A percentile compares a stretch with the other conserved stretches of the same genome.
These are phyloP conservation scores for Entosphenus tridentatus DNA, from an alignment of 2,113 vertebrate genomes.

Conservation along the genomic window DNA sequence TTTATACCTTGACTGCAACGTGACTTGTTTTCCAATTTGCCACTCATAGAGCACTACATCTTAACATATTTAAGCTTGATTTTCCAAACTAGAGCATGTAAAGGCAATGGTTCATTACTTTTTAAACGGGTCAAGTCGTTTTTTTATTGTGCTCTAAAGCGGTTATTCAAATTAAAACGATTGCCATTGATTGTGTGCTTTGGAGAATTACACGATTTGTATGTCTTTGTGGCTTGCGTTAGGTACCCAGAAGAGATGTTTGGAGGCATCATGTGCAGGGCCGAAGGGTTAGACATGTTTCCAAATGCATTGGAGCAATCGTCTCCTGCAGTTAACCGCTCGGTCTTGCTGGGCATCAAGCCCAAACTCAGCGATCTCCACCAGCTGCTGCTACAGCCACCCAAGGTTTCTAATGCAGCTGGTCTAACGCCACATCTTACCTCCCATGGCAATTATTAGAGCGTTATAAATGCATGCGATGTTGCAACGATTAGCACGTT, in stretches of 20 bases:
- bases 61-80: too few relatives aligned
- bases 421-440: not conserved
- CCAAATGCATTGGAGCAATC: conserved; percentile 70
- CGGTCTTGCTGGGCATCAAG: conserved; percentile 60
- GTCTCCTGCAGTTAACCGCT: conserved; percentile 53
- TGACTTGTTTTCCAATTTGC: too few relatives aligned
- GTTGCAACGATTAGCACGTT: not conserved
- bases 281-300: conserved; percentile 77
- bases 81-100: too few relatives aligned
- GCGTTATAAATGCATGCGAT: not conserved
- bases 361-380: conserved; percentile 84
- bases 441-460: not conserved
- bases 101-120: too few relatives aligned
- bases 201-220: not conserved
- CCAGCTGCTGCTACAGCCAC: conserved; percentile 63
- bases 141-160: not conserved
- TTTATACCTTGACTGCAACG: too few relatives aligned
- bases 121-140: too few relatives aligned
- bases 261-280: conserved; percentile 21
- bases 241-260: not conserved
- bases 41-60: too few relatives aligned
- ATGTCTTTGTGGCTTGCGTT: not conserved
- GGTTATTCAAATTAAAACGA: not conserved
- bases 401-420: conserved; percentile 38
- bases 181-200: not conserved